Conservation (phyloP, 2,888 invertebrate genomes). For the Spisula subtruncata region DNA sequence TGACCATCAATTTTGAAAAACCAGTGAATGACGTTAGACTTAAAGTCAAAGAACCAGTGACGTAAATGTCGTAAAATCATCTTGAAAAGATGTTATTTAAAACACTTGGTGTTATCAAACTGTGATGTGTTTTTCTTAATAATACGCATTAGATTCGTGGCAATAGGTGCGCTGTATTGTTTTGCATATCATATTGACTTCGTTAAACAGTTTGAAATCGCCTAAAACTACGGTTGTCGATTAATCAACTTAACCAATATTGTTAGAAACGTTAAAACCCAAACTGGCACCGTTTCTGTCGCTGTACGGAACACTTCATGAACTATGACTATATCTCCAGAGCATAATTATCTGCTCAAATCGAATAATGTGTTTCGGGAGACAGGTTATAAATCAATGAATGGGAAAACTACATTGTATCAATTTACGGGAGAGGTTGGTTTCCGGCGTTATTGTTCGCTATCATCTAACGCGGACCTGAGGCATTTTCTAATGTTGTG, state of each 20-base stretch:
- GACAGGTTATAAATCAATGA: slow-evolving; percentile 36
- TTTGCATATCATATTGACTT: background rate
- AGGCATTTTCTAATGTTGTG: background rate
- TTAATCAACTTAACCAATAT: background rate
- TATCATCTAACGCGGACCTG: background rate
- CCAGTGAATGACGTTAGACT: no score
- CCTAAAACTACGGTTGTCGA: background rate
- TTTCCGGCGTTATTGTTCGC: background rate
- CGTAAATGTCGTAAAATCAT: no score
- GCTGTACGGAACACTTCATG: slow-evolving; percentile 11
- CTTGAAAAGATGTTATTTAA: no score
- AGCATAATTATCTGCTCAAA: slow-evolving; percentile 32
- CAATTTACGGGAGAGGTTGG: background rate
- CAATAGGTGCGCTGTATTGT: background rate
- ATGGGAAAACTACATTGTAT: slow-evolving; percentile 9
- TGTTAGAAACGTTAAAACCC: background rate
- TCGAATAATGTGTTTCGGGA: slow-evolving; percentile 36
- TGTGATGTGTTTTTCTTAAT: no score
- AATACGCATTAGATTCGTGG: no score
- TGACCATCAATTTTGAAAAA: no score
- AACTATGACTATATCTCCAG: slow-evolving; percentile 23
- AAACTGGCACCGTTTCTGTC: slow-evolving; percentile 9
- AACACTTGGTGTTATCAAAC: no score
- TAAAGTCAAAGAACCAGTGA: no score
- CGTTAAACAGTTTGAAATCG: background rate